Base-by-base conservation (phyloP, 2,797 vertebrate species). In the Florisuga fusca region DNA sequence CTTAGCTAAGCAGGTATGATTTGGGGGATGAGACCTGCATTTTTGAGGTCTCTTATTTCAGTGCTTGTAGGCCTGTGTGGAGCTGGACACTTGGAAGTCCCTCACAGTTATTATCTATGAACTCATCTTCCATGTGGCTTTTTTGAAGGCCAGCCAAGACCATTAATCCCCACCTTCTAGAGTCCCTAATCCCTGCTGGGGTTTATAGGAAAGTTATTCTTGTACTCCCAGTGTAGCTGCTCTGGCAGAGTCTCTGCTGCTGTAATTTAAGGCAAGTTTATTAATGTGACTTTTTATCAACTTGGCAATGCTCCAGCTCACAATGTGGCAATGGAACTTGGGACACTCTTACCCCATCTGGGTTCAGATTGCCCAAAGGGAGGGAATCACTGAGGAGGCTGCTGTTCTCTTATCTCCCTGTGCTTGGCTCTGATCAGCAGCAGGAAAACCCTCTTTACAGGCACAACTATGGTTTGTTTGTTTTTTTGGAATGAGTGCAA, bases 121-220 rank as follows among this genome's bases (percentile, higher is more conserved):
- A 94, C 94, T 96, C 96, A 95, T 95, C 95, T 93, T 94, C 72
- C 91, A 86, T 92, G 95, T 82, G 91, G 88, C 90, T 78, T 38
- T 90, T 90, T 26, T 96, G 95, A 91, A 91, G 85, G 91, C 95
- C 55, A 46, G 91, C 96, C 94, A 95, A 84, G 73, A 43, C 43
- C 74, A 73, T 87, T 95, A 96, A 96, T 96, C 96, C 93, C 88
- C 93, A 90, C 91, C 95, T 96, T 93, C 87, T 71, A 75, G 73
- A 89, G 92, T 79, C 92, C 88, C 77, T 96, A 87, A 96, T 95
- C 90, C 91, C 92, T 94, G 83, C 86, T 66, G 88, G 86, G 93
- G 83, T 3, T 96, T 93, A 96, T 19, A 51, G 91, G 57, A 87
- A 64, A 87, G 95, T 95, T 96, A 96, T 96, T 96, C 92, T 87